Evolutionary conservation across 2,113 vertebrate genomes (phyloP), one percentile per base, ranked within the genome.

Genomic region (Enhydra lutris): DNA sequence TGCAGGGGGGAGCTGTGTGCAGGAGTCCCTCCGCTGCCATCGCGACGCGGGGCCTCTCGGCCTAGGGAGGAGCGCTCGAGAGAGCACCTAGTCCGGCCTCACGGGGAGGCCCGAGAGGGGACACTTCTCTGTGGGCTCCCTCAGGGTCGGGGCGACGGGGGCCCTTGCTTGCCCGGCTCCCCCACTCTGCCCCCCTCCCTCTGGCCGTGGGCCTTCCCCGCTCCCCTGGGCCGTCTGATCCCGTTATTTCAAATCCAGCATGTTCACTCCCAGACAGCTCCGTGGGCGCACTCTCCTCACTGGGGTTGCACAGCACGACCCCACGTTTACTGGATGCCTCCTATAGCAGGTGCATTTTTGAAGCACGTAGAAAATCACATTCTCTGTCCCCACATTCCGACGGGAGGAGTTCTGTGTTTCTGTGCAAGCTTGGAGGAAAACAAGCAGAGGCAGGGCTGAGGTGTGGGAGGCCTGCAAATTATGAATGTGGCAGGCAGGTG

Each of bases 151-250:
- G 23, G 9, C 55, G 0, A 1, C 3, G 21, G 42, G 42, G n/a
- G 11, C 7, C 45, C 47, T 11, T 52, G 76, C 18, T 20, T 14
- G 9, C 12, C 23, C 2, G 1, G 4, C 52, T 29, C 67, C 39
- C 39, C 6, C 0, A 4, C 17, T 21, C 24, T 6, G 7, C 45
- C 11, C 0, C 29, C 24, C 3, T 20, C 42, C 55, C 42, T 65
- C 31, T 18, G 3, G n/a, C 42, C 76, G 67, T 15, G 9, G 34
- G 55, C 57, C 67, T 29, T 29, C 23, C 31, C 80, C 1, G 1
- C 39, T 26, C 15, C 20, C 10, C 79, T 9, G 36, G 9, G 50
- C 65, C 36, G 0, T 1, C 65, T 3, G 63, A 21, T 20, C 31
- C 31, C 18, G 8, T 57, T 31, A 15, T 31, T 34, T 59, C 18